A percentile compares a stretch with the other conserved stretches of the same genome.
Conservation (phyloP, 2,888 invertebrate genomes). For the Cordilura impudica region DNA sequence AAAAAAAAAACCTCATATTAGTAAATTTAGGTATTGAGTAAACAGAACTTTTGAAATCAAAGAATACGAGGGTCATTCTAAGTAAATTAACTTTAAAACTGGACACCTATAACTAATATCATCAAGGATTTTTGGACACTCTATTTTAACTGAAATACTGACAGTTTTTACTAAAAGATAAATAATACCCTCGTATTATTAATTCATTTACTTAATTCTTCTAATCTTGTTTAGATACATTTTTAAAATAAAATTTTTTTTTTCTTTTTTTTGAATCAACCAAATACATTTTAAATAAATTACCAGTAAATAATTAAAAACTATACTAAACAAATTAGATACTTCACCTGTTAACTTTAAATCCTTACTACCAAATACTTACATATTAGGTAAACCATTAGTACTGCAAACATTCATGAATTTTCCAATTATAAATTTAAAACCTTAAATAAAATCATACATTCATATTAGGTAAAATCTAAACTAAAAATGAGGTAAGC, state of each 20-base stretch:
- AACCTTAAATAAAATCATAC: not conserved
- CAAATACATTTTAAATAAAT: conserved; percentile 49
- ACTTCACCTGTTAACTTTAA: conserved; percentile 16
- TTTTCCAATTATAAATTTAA: conserved; percentile 25
- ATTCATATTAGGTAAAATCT: not conserved
- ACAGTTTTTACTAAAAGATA: no score
- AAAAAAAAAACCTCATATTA: no score
- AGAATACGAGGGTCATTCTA: not conserved
- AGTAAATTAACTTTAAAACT: no score
- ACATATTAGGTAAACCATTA: no score
- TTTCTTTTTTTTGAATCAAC: conserved; percentile 35
- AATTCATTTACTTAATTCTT: not conserved
- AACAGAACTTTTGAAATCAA: not conserved
- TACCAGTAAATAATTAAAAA: conserved; percentile 49
- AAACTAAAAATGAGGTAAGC: conserved; percentile 51
- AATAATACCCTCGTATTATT: not conserved
- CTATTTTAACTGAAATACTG: no score
- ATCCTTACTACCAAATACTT: conserved; percentile 17
- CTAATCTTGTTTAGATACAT: not conserved
- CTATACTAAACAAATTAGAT: conserved; percentile 17
- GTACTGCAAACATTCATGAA: conserved; percentile 19
- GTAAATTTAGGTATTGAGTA: not conserved
- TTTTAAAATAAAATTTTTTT: not conserved
- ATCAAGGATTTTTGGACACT: no score
- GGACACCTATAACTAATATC: no score